A percentile compares a stretch with the other conserved stretches of the same genome.
phyloP scores from a whole-genome alignment of 2,888 invertebrate species.

The Atherix ibis region DNA sequence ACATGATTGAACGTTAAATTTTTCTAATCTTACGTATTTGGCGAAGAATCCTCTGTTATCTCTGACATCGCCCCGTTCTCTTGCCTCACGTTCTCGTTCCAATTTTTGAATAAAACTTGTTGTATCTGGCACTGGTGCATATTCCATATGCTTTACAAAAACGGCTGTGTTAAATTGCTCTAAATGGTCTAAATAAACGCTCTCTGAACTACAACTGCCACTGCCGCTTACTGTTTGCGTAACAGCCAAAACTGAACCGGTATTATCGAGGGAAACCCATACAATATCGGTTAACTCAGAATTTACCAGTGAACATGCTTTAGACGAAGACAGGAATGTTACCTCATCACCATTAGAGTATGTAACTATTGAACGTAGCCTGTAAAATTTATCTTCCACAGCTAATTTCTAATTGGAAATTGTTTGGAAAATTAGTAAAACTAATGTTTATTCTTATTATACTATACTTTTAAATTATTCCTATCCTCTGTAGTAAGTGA shows the following conservation, averaged over 20 bases:
- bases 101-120: slow-evolving; percentile 85
- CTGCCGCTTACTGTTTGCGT: slow-evolving; percentile 38
- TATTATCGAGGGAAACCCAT: slow-evolving; percentile 63
- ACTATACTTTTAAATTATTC: slow-evolving; percentile 38
- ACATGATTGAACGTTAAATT: slow-evolving; percentile 10
- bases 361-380: slow-evolving; percentile 50
- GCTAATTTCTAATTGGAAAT: slow-evolving; percentile 39
- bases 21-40: slow-evolving; percentile 74
- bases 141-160: slow-evolving; percentile 61
- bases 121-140: slow-evolving; percentile 87
- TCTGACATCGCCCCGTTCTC: slow-evolving; percentile 76
- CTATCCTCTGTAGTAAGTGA: slow-evolving; percentile 40
- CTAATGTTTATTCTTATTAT: neutral
- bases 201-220: slow-evolving; percentile 19
- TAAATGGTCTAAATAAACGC: slow-evolving; percentile 28
- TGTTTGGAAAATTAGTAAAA: neutral
- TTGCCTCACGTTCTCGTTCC: slow-evolving; percentile 77
- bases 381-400: slow-evolving; percentile 54
- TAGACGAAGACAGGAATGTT: slow-evolving; percentile 60
- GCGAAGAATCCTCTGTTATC: slow-evolving; percentile 92
- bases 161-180: slow-evolving; percentile 60
- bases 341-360: slow-evolving; percentile 49
- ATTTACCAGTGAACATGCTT: slow-evolving; percentile 62
- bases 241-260: slow-evolving; percentile 62
- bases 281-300: slow-evolving; percentile 63